Conservation (phyloP, 2,113 vertebrate species). For the Alouatta palliata region DNA sequence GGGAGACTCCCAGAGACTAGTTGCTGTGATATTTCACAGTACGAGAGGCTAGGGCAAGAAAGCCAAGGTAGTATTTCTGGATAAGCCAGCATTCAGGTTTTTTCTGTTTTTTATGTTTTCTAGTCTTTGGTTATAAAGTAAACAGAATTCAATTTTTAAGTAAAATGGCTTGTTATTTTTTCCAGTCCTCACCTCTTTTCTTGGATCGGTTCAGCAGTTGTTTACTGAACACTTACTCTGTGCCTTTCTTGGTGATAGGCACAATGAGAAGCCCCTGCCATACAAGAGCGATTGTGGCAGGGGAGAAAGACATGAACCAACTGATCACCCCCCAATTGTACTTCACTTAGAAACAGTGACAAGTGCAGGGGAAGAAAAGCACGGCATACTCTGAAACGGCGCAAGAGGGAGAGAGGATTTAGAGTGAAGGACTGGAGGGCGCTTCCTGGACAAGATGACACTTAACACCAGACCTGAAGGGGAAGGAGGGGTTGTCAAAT, state of each 20-base stretch:
- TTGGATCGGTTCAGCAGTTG: not conserved
- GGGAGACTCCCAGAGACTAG: not conserved
- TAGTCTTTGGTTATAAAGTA: no score
- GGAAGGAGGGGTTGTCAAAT: not conserved
- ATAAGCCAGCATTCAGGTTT: not conserved
- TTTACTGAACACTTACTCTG: not conserved
- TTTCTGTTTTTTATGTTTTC: not conserved
- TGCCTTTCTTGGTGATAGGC: not conserved
- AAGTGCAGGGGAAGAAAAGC: not conserved
- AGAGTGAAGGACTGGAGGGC: not conserved
- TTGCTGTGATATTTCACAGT: not conserved
- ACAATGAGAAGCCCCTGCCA: not conserved
- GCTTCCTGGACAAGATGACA: not conserved
- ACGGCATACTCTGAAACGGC: not conserved
- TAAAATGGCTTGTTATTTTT: not conserved
- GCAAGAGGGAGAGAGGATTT: not conserved
- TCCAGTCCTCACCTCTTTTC: not conserved
- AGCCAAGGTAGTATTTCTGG: not conserved
- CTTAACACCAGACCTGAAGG: not conserved
- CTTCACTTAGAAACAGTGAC: not conserved
- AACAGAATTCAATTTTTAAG: not conserved
- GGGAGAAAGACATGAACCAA: not conserved
- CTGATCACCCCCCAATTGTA: not conserved
- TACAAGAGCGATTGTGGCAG: not conserved
- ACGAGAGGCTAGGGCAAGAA: not conserved